Evolutionary conservation across 2,113 vertebrate species (phyloP).

Genomic region (Oncorhynchus kisutch): DNA sequence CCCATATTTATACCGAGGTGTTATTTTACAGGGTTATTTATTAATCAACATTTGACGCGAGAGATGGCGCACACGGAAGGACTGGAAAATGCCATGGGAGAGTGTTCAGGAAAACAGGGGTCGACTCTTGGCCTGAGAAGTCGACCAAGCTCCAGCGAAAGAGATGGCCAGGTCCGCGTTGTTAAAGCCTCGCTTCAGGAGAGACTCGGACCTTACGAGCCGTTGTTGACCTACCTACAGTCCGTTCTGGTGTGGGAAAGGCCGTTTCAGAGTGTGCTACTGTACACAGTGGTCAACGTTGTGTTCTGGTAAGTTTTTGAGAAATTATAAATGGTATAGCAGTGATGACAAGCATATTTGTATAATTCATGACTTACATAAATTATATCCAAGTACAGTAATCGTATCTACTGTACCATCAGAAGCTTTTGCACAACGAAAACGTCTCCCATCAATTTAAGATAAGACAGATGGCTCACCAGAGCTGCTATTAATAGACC

Average conservation of each 20-base stretch:
- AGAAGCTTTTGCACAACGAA: neutral
- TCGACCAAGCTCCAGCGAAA: constrained; percentile 66
- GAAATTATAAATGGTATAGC: too few relatives aligned
- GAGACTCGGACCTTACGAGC: constrained; percentile 83
- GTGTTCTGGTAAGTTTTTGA: constrained; percentile 83
- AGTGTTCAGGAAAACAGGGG: constrained; percentile 24
- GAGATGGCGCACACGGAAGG: constrained; percentile 59
- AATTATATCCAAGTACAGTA: too few relatives aligned
- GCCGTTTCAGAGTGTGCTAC: constrained; percentile 80
- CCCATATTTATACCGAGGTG: constrained; percentile 10
- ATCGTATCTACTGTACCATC: too few relatives aligned
- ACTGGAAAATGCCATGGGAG: constrained; percentile 39
- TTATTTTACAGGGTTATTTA: constrained; percentile 26
- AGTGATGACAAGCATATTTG: too few relatives aligned
- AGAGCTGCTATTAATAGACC: constrained; percentile 53
- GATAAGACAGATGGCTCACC: constrained; percentile 45
- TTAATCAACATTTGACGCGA: constrained; percentile 20
- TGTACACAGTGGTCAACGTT: constrained; percentile 76
- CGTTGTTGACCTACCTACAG: constrained; percentile 81
- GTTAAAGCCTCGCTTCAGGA: constrained; percentile 74
- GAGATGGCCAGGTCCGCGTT: constrained; percentile 74
- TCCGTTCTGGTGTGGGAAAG: constrained; percentile 86
- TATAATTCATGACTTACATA: too few relatives aligned
- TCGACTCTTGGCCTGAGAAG: constrained; percentile 48
- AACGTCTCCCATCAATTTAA: constrained; percentile 5